phyloP scores from a whole-genome alignment of 2,888 invertebrate genomes.

The Magallana nippona region DNA sequence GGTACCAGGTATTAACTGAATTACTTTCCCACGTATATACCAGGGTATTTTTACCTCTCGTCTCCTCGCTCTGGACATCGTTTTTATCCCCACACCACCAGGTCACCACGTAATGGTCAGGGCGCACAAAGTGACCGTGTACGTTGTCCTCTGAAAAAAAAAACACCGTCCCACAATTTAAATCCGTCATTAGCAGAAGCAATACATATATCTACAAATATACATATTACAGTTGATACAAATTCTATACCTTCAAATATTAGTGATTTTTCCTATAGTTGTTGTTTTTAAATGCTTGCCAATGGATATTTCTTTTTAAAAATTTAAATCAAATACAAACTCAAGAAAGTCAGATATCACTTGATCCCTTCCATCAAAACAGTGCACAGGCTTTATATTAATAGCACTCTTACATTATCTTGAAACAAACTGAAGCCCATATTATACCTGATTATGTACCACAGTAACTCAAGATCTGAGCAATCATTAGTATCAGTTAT shows the following conservation, averaged over 20 bases:
- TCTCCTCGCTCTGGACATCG: slow-evolving; percentile 77
- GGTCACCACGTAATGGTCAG: slow-evolving; percentile 79
- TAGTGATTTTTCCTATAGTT: neutral
- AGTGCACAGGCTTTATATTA: neutral
- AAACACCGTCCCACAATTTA: neutral
- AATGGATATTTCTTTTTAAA: neutral
- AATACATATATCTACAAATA: too few species aligned
- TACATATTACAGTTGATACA: too few species aligned
- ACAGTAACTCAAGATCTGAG: too few species aligned
- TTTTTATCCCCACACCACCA: slow-evolving; percentile 80
- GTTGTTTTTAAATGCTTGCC: neutral
- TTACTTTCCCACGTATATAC: too few species aligned
- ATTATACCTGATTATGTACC: too few species aligned
- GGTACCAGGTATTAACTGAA: too few species aligned
- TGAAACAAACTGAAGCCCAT: too few species aligned
- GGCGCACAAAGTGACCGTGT: slow-evolving; percentile 72
- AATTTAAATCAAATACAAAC: neutral
- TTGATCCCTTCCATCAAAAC: neutral
- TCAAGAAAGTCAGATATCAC: too few species aligned
- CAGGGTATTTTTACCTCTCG: slow-evolving; percentile 68
- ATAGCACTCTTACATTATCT: too few species aligned
- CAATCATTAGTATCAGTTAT: too few species aligned
- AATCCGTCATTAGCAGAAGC: neutral
- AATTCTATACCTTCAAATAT: neutral
- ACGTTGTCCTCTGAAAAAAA: slow-evolving; percentile 34